Evolutionary conservation across 2,888 invertebrate species (phyloP).

Genomic region (Chrysomela aeneicollis): DNA sequence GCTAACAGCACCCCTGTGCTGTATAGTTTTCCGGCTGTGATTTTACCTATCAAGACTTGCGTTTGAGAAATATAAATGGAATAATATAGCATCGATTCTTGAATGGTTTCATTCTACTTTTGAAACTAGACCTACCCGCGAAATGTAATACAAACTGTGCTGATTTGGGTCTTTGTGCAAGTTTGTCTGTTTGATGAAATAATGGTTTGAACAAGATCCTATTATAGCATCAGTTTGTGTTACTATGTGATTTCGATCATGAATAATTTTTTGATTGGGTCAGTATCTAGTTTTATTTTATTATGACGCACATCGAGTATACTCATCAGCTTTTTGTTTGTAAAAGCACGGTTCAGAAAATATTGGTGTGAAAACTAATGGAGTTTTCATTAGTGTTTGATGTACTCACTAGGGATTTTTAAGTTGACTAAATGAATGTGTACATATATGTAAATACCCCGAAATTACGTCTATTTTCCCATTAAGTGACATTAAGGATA

Average conservation of each 20-base stretch:
- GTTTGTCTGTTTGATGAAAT: too few relatives aligned
- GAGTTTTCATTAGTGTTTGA: not conserved
- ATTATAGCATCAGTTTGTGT: too few relatives aligned
- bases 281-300: conserved; percentile 21
- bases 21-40: conserved; percentile 51
- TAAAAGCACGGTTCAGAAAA: conserved; percentile 21
- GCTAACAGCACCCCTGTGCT: conserved; percentile 42
- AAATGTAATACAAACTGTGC: not conserved
- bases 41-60: conserved; percentile 48
- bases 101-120: not conserved
- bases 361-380: conserved; percentile 17
- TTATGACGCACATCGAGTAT: conserved; percentile 23
- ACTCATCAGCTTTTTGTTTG: conserved; percentile 18
- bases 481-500: conserved; percentile 41
- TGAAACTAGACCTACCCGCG: not conserved
- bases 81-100: conserved; percentile 34
- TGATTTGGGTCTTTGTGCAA: too few relatives aligned
- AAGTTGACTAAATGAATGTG: conserved; percentile 41
- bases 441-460: conserved; percentile 50
- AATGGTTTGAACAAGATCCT: too few relatives aligned
- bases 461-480: conserved; percentile 50
- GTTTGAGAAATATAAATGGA: conserved; percentile 31
- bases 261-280: not conserved
- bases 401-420: conserved; percentile 22
- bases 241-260: too few relatives aligned